Base-by-base conservation (phyloP, 2,888 invertebrate species). In the Fabriciana adippe region DNA sequence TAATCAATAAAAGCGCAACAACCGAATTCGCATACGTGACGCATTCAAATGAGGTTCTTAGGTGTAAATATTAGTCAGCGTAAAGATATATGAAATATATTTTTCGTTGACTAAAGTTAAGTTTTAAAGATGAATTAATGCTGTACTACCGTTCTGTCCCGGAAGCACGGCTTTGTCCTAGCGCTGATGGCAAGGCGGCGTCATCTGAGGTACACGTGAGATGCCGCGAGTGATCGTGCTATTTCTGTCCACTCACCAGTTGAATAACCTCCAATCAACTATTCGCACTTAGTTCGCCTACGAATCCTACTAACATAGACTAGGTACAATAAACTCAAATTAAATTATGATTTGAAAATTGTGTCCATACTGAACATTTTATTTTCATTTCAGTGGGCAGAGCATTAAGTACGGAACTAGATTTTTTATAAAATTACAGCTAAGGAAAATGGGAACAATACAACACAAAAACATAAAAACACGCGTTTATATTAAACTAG, bases 181-280 rank as follows among this genome's bases (percentile, higher is more conserved):
- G 79, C 78, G 78, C 78, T 78, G 78, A 74, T 76, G 78, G 75
- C 77, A 73, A 66, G 70, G 64, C 70, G 76, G 61, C 71, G 77
- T 77, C 75, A 76, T 75, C 75, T 74, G 73, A 74, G 74, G 74
- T 74, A 73, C 41, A 61, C 72, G 74, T 75, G 74, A 76, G 77
- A 76, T 84, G 82, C 84, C 82, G 82, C 84, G 81, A 80, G 81
- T 78, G 87, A 86, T 83, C 86, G 86, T 78, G 86, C 90, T 92
- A 92, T 92, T 92, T 92, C 81, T 81, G 89, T 86, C 81, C 81
- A 85, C 83, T 76, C 86, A 90, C 82, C 89, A 90, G 92, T 92
- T 92, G 91, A 92, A 92, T 92, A 90, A 92, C 92, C 92, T 91
- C 90, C 89, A 92, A 92, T 92, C 90, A 91, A 89, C 88, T 92